Evolutionary conservation across 2,797 vertebrate species (phyloP), one percentile per base, ranked within the genome.

Genomic region (Silurus aristotelis): DNA sequence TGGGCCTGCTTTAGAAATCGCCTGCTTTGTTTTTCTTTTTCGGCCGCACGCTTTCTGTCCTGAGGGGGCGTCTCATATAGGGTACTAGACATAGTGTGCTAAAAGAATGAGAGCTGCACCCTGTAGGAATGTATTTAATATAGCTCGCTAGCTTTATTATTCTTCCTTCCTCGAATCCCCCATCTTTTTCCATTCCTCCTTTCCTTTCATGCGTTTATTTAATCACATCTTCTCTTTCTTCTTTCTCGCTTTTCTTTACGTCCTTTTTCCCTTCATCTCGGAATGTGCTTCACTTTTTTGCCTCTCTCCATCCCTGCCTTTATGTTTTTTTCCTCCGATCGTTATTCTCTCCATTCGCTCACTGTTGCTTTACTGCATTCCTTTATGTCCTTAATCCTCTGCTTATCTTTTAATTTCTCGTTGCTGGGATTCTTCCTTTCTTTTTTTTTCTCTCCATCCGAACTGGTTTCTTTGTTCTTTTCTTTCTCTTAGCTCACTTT

Each of bases 31-130:
- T 87, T 75, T 83, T 66, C 48, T 52, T 70, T 82, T 87, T 85
- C 67, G 64, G 43, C 84, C 67, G 75, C 76, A 64, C 64, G 63
- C 87, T 68, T 76, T 72, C 76, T 83, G 81, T 84, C 85, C 85
- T 85, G 83, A 78, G 86, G 83, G 85, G 81, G 75, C 55, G 19
- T 83, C 82, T 64, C 85, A 85, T 83, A 87, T 87, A 87, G 88
- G 88, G 83, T 85, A 87, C 71, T 84, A 22, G 31, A 82, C 79
- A 46, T 55, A 8, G 43, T 63, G 85, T 56, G n/a, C 66, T 43
- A 82, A 80, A 66, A 61, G 25, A 85, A 83, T 17, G 82, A 82
- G 84, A 55, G n/a, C 70, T 71, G 75, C 38, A 80, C 48, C 55
- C 60, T 77, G 38, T 61, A 46, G 80, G 80, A 58, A 48, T 76